These are phyloP conservation scores for Icerya purchasi DNA, from an alignment of 2,888 invertebrate genomes.

Conservation along the genomic window DNA sequence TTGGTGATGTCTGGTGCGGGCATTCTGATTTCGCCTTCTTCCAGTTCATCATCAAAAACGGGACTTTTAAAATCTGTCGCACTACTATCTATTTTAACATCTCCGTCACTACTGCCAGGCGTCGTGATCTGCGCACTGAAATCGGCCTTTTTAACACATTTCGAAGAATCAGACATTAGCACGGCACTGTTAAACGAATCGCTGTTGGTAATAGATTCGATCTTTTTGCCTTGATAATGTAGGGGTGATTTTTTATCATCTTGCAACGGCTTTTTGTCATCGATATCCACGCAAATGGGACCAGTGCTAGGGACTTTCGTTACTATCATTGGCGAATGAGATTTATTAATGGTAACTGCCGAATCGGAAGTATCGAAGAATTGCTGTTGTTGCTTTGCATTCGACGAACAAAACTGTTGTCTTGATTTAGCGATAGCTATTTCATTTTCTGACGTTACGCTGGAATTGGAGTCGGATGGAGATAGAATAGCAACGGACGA, in stretches of 20 bases:
- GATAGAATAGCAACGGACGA: too few relatives aligned
- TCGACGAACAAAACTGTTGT: neutral
- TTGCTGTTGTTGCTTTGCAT: neutral
- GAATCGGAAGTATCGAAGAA: neutral
- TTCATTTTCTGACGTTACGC: neutral
- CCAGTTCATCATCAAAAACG: neutral
- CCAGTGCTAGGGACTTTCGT: neutral
- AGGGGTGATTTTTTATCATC: too few relatives aligned
- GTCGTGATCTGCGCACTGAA: neutral
- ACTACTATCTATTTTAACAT: neutral
- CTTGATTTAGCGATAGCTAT: neutral
- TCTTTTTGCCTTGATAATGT: neutral
- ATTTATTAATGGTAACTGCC: too few relatives aligned
- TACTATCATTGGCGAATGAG: neutral
- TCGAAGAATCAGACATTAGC: neutral
- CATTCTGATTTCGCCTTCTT: slow-evolving; percentile 14
- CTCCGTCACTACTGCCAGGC: neutral
- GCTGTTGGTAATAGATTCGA: neutral
- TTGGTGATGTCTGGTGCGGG: slow-evolving; percentile 10
- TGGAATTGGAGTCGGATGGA: neutral
- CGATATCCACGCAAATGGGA: too few relatives aligned
- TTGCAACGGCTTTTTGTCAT: too few relatives aligned
- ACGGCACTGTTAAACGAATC: neutral
- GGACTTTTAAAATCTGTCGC: neutral
- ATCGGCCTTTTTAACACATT: neutral